Conservation (phyloP, 23 tunicate species). For the Pegea sp. region DNA sequence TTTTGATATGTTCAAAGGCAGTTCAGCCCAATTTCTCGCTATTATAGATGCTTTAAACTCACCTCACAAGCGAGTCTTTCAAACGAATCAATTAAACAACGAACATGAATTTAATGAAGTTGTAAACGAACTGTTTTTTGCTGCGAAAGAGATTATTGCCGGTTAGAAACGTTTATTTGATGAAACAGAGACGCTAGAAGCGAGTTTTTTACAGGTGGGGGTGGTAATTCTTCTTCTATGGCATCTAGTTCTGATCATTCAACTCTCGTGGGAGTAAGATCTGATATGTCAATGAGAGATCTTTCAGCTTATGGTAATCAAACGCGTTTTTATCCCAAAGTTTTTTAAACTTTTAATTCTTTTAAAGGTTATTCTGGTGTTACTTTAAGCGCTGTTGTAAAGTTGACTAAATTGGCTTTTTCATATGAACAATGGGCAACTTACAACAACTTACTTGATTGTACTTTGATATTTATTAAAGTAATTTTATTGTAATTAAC, state of each 20-base stretch:
- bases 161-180: constrained; percentile 7
- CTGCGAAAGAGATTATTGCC: constrained; percentile 84
- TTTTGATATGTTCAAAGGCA: constrained; percentile 72
- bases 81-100: constrained; percentile 20
- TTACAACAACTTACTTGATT: constrained; percentile 47
- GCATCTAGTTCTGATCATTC: constrained; percentile 80
- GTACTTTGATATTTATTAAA: constrained; percentile 56
- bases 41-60: constrained; percentile 58
- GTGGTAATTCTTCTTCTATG: constrained; percentile 21
- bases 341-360: not conserved
- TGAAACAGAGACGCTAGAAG: not conserved
- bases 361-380: constrained; percentile 18
- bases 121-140: constrained; percentile 55
- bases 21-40: constrained; percentile 82
- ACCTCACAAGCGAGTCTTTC: constrained; percentile 34
- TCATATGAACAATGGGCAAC: constrained; percentile 87
- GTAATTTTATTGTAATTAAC: too few relatives aligned
- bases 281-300: constrained; percentile 38
- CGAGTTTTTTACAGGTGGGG: constrained; percentile 36
- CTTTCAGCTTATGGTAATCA: constrained; percentile 49
- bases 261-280: constrained; percentile 44
- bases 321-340: not conserved
- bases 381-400: constrained; percentile 37
- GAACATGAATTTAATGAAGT: constrained; percentile 66
- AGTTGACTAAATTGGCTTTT: constrained; percentile 79